Evolutionary conservation across 2,888 invertebrate genomes (phyloP), one percentile per base, ranked within the genome.

Genomic region (Cancer borealis): DNA sequence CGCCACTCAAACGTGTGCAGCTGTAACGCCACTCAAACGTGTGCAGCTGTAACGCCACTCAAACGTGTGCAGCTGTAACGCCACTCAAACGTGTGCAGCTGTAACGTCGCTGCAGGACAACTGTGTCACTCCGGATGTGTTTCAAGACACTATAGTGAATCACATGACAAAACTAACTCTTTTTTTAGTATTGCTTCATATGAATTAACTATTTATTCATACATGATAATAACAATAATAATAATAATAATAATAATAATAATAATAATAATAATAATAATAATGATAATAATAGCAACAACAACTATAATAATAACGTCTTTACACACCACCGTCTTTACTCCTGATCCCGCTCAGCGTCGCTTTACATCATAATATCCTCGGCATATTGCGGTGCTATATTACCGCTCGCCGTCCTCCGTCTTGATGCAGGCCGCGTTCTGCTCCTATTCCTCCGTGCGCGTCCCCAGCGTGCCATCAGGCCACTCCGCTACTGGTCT

Each of bases 341-440:
- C 17, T 73, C 73, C 73, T 14, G 73, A 73, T 14, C n/a, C n/a
- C n/a, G 4, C 73, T 21, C 17, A 73, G 73, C 73, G 8, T 21
- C n/a, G n/a, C 73, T n/a, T 21, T 73, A n/a, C 73, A 73, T 73
- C 73, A 73, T 73, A 73, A 73, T 73, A 73, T 73, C 73, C 73
- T 12, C n/a, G 73, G 73, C 21, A 73, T 73, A 73, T n/a, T 73
- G 73, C n/a, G 73, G 73, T 73, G 73, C 73, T 73, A 73, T 26
- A 73, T 73, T 73, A 73, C 73, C 73, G 21, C 73, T 5, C 73
- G 14, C 73, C 73, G n/a, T n/a, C 4, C n/a, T 73, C 73, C 73
- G 73, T 73, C 73, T 73, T 73, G n/a, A 73, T 73, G 73, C 73
- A 73, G 3, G n/a, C 73, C 73, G 73, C 73, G n/a, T 73, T n/a